Evolutionary conservation across 2,888 invertebrate genomes (phyloP), one percentile per base, ranked within the genome.

Genomic region (Ectemnius lituratus): DNA sequence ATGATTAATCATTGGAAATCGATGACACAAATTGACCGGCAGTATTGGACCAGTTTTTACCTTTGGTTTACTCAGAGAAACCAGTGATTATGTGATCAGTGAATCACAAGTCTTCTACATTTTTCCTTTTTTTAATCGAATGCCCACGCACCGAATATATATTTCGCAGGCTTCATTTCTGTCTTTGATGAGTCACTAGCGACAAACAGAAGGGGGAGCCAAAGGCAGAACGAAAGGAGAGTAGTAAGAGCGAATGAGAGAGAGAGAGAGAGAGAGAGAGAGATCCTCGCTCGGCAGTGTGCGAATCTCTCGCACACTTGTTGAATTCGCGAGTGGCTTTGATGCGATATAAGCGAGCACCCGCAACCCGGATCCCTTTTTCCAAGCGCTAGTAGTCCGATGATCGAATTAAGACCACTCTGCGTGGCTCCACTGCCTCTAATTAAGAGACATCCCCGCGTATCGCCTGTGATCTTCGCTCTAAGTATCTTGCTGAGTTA

Each of bases 31-130:
- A 8, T 8, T 8, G 28, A 3, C 28, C 28, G 2, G 28, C 28
- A 37, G 28, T 4, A 37, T 37, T 3, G 28, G 28, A 0, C 4
- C 28, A 37, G 5, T 37, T 37, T 37, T 37, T 8, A 37, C 28
- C 3, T 37, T 8, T 4, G 28, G 8, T 37, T 37, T 8, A 37
- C 28, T 1, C 8, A 8, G 28, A 37, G 28, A 37, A 37, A 37
- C 28, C 28, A 8, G 3, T 37, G 49, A 65, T 78, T 75, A 72
- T 59, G 58, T 70, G 37, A 52, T 56, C 70, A 37, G 65, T 78
- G 78, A 78, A 76, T 79, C 79, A 76, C 71, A n/a, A n/a, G 67
- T 45, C 27, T 47, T 27, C 37, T 13, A 62, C 62, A 57, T 61
- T 66, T 73, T 62, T 70, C 68, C 61, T 64, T 18, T 59, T 59